Evolutionary conservation across 2,113 vertebrate genomes (phyloP), one percentile per base, ranked within the genome.

Genomic region (human): DNA sequence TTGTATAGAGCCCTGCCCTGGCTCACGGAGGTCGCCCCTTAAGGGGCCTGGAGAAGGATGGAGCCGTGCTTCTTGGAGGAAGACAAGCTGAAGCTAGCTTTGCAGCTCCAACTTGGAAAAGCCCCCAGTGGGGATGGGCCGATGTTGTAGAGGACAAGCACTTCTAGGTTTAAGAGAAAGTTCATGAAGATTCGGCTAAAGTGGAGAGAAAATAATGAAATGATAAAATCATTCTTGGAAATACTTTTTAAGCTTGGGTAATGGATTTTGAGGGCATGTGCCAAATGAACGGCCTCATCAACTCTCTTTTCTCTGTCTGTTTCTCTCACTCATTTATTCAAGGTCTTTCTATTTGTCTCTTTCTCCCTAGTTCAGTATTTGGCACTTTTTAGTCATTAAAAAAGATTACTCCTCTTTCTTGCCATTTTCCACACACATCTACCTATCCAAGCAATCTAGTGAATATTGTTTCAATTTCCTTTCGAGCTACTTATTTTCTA

Each of bases 391-490:
- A 57, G 35, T 70, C 13, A 57, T 64, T 32, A 32, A 32, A 64
- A 64, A 32, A 64, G 11, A 61, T 78, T 72, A 13, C 9, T 25
- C 8, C 3, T 55, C 9, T 73, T n/a, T n/a, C 43, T 59, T 20
- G 59, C 10, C 27, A 6, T 85, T 18, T 78, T 45, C 18, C 1
- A 43, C 4, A 16, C 7, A 23, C 61, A 14, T 32, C 27, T 13
- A 23, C 38, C 20, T 85, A 73, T n/a, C 30, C 48, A 64, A 79
- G 66, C 30, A 61, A 55, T 43, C 50, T 55, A n/a, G n/a, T 55
- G n/a, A 79, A 73, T 86, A 73, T 30, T 38, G 18, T 73, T 88
- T 91, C 92, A 66, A 14, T 81, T 95, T 89, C 81, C 64, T 93
- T 93, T 68, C 11, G 4, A 73, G 45, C 32, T 81, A 57, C 52